Evolutionary conservation across 35 echinoderm and acorn worm genomes (phyloP), one percentile per base, ranked within the genome.

Genomic region (Eucidaris tribuloides): DNA sequence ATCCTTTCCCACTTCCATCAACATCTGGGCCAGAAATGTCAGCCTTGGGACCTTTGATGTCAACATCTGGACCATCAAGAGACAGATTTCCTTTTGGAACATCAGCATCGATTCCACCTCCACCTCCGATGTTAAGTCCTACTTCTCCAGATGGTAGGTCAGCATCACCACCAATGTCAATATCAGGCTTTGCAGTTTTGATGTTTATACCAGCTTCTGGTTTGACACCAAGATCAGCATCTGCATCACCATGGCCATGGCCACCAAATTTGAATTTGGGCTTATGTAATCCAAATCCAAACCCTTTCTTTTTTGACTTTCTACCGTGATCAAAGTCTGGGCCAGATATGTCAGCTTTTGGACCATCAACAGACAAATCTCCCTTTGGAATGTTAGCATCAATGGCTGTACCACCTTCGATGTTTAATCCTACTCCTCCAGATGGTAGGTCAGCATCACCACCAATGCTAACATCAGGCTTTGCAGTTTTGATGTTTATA

Each of bases 151-250:
- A 56, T 59, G 40, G 41, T 22, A 45, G 22, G 42, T 78, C n/a
- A 7, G 22, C 46, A 65, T 81, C 79, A 30, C 45, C 77, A 25
- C 52, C 77, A 15, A 80, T 29, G 28, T 66, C 62, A 66, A 66
- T 30, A 22, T 80, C 77, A 62, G 76, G 60, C 58, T 74, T 74
- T 14, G 5, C 68, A 19, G 68, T 43, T 9, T 74, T 74, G 2
- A 74, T 78, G 11, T 83, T 89, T 13, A 84, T 66, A 84, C 90
- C 83, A 52, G 64, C 65, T 72, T 89, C 91, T n/a, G 77, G 77
- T 33, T 25, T 80, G 46, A 62, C 28, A 57, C 30, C 39, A 65
- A 38, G 37, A 63, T 62, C 34, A 14, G 44, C 36, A 43, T 74
- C 68, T 2, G 44, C 9, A 44, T 74, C 68, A 43, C 68, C 68